Percentiles rank a stretch among this genome's conserved stretches.
Conservation (phyloP, 2,888 invertebrate genomes). For the Caradrina clavipalpis region DNA sequence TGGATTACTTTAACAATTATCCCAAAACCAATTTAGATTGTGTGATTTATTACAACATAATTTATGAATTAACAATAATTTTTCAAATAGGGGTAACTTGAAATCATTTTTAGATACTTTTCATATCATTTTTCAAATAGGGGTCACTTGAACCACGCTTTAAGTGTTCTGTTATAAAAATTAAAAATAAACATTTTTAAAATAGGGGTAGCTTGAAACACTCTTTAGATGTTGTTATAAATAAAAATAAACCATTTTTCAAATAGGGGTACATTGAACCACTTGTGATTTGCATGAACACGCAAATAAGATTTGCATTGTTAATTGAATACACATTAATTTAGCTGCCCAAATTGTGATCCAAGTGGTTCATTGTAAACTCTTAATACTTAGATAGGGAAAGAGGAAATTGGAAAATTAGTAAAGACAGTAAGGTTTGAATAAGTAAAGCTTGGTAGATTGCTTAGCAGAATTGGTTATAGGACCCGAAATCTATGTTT, state of each 20-base stretch:
- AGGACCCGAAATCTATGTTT: constrained; percentile 38
- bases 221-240: background rate
- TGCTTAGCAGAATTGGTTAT: constrained; percentile 31
- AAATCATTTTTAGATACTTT: background rate
- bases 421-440: constrained; percentile 25
- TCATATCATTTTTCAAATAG: constrained; percentile 2
- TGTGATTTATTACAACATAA: constrained; percentile 27
- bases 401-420: constrained; percentile 27
- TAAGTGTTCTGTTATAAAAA: too few relatives aligned
- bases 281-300: background rate
- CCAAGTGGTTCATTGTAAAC: constrained; percentile 7
- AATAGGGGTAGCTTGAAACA: background rate
- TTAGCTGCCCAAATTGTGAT: background rate
- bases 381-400: constrained; percentile 12
- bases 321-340: background rate
- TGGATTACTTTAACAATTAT: constrained; percentile 42
- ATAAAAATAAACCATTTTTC: background rate
- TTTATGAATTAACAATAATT: constrained; percentile 2
- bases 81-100: constrained; percentile 2
- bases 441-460: constrained; percentile 20
- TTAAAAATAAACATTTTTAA: background rate
- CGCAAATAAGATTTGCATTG: background rate
- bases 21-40: constrained; percentile 45
- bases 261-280: background rate
- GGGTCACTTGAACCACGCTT: constrained; percentile 1